phyloP scores from a whole-genome alignment of 2,888 invertebrate species.

The Dicycla oo region DNA sequence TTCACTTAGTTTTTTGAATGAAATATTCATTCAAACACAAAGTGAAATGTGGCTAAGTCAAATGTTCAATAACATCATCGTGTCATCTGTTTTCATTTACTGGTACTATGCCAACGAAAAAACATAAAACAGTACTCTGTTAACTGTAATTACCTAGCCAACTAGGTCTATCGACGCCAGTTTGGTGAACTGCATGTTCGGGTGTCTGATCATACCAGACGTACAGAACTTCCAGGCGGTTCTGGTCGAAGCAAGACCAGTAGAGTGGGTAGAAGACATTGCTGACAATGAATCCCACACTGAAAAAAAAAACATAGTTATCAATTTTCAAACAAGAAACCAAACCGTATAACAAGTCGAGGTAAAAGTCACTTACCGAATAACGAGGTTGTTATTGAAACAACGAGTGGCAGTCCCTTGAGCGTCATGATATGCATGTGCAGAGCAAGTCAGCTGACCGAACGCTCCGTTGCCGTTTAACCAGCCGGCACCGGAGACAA shows the following conservation, averaged over 20 bases:
- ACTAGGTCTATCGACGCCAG: slow-evolving; percentile 84
- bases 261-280: slow-evolving; percentile 85
- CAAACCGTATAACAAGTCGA: not conserved
- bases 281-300: slow-evolving; percentile 88
- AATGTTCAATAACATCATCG: not conserved
- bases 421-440: slow-evolving; percentile 81
- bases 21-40: too few relatives aligned
- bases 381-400: slow-evolving; percentile 80
- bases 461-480: slow-evolving; percentile 80
- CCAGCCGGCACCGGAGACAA: slow-evolving; percentile 81
- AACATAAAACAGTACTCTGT: too few relatives aligned
- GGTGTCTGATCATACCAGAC: slow-evolving; percentile 86
- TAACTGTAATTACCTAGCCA: slow-evolving; percentile 79
- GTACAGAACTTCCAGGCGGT: slow-evolving; percentile 87
- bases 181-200: slow-evolving; percentile 85
- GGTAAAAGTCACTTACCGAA: slow-evolving; percentile 74
- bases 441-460: slow-evolving; percentile 82
- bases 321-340: not conserved
- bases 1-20: too few relatives aligned
- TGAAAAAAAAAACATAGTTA: slow-evolving; percentile 55
- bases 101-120: not conserved
- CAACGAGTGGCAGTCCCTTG: slow-evolving; percentile 83
- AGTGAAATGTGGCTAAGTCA: not conserved
- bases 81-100: not conserved
- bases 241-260: slow-evolving; percentile 89